Base-by-base conservation (phyloP, 2,797 vertebrate species). In the Zalophus californianus region DNA sequence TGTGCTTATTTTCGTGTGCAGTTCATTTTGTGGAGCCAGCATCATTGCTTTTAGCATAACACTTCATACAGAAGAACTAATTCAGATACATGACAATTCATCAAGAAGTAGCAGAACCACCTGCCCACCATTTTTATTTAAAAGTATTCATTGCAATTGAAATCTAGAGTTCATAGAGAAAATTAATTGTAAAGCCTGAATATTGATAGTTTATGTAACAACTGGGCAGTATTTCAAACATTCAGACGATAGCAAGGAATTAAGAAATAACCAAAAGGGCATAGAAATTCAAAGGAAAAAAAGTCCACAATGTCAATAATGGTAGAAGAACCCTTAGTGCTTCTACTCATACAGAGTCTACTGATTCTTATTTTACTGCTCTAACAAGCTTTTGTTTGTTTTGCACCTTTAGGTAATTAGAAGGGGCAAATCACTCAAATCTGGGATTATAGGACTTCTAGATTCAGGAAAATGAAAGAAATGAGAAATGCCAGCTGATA, bases 231-330 rank as follows among this genome's bases (percentile, higher is more conserved):
- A 83, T 86, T 92, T 70, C 64, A 87, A 82, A 62, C 64, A 78
- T 92, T 83, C 52, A 97, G 52, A 68, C 32, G 25, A 62, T 56
- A 85, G 27, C 7, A 82, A 79, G 21, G 44, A 96, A 92, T 87
- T 48, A 80, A 64, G 90, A 90, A 70, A 70, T 68, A 95, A 48
- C 52, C 7, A 20, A 72, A 97, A 66, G 6, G 23, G n/a, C 14
- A 64, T 52, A 41, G 25, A 72, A 85, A 85, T 48, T 18, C 27
- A 92, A 44, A 66, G 5, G 41, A 32, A 15, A 23, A 38, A 29
- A 91, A 73, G 35, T 52, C 8, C 25, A 48, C 21, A 25, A 11
- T 56, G 23, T 79, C 21, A 41, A 2, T 48, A 66, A 79, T 27
- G 41, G 29, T 58, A 72, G 32, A 29, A 88, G 25, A 54, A 12